Evolutionary conservation across 1,140 invertebrate species (phyloP), one percentile per base, ranked within the genome.

Genomic region (Meteorus sp.): DNA sequence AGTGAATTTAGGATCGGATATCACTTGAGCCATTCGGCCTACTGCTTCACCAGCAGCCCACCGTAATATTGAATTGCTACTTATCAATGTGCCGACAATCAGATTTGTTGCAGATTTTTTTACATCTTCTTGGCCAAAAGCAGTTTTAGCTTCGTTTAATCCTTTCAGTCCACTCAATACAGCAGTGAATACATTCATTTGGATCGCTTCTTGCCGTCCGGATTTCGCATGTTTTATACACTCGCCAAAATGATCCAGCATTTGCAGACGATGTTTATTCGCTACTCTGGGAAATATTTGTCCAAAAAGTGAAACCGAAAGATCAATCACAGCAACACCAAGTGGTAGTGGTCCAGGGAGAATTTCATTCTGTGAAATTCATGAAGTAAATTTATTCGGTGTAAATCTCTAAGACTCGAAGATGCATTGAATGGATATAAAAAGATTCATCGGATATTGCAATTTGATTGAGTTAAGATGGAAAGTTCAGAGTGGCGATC

Each of bases 181-280:
- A 5, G 95, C 94, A 11, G 95, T 94, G 72, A 98, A 97, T 44
- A 98, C 91, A 77, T 99, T 99, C 78, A 97, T 92, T 74, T 98
- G 95, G 15, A 99, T 90, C 1, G 95, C 95, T 76, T 99, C 95
- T 74, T 96, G 93, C 15, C 94, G 84, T 1, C 86, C 86, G 6
- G 92, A 93, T 75, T 97, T 97, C 0, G 94, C 93, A 68, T 94
- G 92, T 64, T 90, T 88, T 48, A 98, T 94, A 72, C 94, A 97
- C 70, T 99, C 96, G 29, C 86, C 85, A 71, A 99, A 99, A 74
- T 99, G 97, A 57, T 97, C 92, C 29, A 99, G 78, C 89, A 99
- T 97, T 82, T 99, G 95, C 33, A 97, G 81, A 60, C 95, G 84
- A 79, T 99, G 96, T 71, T 98, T 99, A 69, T 95, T 93, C 2